These are phyloP conservation scores for Laothoe populi DNA, from an alignment of 2,888 invertebrate species.

Conservation along the genomic window DNA sequence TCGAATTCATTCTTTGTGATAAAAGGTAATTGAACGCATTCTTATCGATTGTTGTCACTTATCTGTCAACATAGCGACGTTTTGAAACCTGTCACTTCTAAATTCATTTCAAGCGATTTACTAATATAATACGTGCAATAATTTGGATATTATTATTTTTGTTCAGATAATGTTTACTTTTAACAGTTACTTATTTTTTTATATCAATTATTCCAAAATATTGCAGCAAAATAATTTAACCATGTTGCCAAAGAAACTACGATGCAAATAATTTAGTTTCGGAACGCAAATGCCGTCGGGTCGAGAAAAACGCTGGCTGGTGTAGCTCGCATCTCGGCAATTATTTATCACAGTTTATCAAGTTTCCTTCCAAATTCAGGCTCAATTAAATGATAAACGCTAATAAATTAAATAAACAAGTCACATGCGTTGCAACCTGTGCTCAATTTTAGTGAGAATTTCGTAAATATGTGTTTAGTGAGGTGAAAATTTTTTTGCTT, in stretches of 20 bases:
- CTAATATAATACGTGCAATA: background rate
- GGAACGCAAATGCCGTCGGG: constrained; percentile 27
- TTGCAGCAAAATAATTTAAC: too few relatives aligned
- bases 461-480: constrained; percentile 45
- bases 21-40: constrained; percentile 31
- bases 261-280: background rate
- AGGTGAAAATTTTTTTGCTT: constrained; percentile 35
- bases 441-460: constrained; percentile 33
- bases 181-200: too few relatives aligned
- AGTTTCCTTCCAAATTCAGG: constrained; percentile 41
- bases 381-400: constrained; percentile 43
- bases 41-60: constrained; percentile 20
- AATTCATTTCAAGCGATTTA: background rate
- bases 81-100: constrained; percentile 5
- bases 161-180: too few relatives aligned
- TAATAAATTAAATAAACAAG: constrained; percentile 28
- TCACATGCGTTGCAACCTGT: constrained; percentile 29
- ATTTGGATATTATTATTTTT: too few relatives aligned
- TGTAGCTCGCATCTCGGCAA: constrained; percentile 27
- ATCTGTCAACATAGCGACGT: constrained; percentile 17
- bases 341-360: constrained; percentile 38
- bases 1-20: background rate
- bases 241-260: too few relatives aligned
- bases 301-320: constrained; percentile 33
- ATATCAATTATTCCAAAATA: too few relatives aligned